These are phyloP conservation scores for Hipparchia sbordonii DNA, from an alignment of 2,888 invertebrate species.

Conservation along the genomic window DNA sequence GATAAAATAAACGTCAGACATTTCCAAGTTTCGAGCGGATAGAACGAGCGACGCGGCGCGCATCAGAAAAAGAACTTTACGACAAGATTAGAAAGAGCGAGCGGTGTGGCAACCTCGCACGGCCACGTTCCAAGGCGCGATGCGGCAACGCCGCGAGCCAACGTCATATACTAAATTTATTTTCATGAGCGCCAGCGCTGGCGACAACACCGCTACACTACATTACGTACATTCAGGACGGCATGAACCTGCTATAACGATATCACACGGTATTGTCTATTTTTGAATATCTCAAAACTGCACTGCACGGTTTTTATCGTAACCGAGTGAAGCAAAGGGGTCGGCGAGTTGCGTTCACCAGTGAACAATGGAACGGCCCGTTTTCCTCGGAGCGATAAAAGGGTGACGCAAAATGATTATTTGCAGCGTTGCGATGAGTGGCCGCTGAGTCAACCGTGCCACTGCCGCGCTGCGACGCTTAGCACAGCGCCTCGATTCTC, in stretches of 20 bases:
- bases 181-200: conserved; percentile 81
- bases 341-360: conserved; percentile 49
- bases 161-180: conserved; percentile 83
- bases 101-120: conserved; percentile 78
- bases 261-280: conserved; percentile 66
- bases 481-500: conserved; percentile 36
- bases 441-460: conserved; percentile 72
- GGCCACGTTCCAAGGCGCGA: conserved; percentile 76
- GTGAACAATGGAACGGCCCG: conserved; percentile 67
- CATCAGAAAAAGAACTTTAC: conserved; percentile 84
- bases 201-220: conserved; percentile 71
- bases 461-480: conserved; percentile 41
- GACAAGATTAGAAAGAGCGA: conserved; percentile 83
- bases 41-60: conserved; percentile 78
- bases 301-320: conserved; percentile 32
- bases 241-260: conserved; percentile 56
- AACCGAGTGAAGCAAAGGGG: conserved; percentile 50
- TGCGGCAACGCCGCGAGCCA: conserved; percentile 76
- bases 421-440: conserved; percentile 80
- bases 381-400: conserved; percentile 75
- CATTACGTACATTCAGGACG: conserved; percentile 62
- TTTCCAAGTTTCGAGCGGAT: conserved; percentile 79
- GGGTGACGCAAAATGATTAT: conserved; percentile 81
- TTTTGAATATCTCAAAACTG: conserved; percentile 48
- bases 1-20: conserved; percentile 81